Evolutionary conservation across 2,888 invertebrate species (phyloP), one percentile per base, ranked within the genome.

Genomic region (Cheilosia impressa): DNA sequence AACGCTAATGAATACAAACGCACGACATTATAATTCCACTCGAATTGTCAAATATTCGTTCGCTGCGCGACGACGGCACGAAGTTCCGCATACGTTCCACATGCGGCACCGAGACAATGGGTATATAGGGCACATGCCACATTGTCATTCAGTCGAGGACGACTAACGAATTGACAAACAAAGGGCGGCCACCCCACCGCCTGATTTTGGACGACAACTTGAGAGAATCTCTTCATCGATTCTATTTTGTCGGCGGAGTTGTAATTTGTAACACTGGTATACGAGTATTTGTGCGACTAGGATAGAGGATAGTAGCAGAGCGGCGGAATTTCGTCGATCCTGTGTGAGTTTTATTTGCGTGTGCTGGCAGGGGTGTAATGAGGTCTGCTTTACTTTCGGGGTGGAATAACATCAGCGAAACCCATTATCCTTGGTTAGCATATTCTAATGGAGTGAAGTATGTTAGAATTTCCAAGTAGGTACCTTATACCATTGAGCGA

Each of bases 221-320:
- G 72, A 38, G 62, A 73, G 47, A 73, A 73, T 80, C 72, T 65
- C 73, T 62, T 73, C 53, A 68, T 68, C 68, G 68, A 60, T 68
- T 43, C 27, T 31, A 24, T 50, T 62, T 45, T 31, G 53, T 55
- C 6, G 52, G 65, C 7, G 43, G n/a, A 31, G 43, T n/a, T 52
- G 58, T 60, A 76, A 76, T 68, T 68, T 68, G 60, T 77, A 53
- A 68, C 58, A 47, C 45, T 38, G 17, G 63, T 10, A 17, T 34
- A n/a, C n/a, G n/a, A n/a, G n/a, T n/a, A 47, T 24, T 52, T 27
- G 38, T 31, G 41, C n/a, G 41, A 45, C 38, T 38, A 43, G 22
- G 73, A 17, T 3, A 22, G 24, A 15, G 57, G 31, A 43, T 15
- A 19, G 19, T 31, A 19, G 19, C 22, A 47, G 19, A 17, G 47